Percentiles rank a stretch among this genome's conserved stretches.
Conservation (phyloP, 1,140 invertebrate species). For the Condylostylus longicornis region DNA sequence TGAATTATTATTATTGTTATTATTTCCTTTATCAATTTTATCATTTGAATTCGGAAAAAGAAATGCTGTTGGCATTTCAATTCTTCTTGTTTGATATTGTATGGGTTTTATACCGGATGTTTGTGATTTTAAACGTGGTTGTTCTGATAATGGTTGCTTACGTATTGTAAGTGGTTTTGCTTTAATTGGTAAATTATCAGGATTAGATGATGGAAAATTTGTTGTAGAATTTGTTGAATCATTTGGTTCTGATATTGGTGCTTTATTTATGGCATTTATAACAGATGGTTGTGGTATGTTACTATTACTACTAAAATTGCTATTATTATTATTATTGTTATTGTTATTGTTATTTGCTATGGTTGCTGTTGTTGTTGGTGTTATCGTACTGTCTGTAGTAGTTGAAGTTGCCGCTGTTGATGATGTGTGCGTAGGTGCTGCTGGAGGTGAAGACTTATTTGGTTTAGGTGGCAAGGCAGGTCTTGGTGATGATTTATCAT, state of each 20-base stretch:
- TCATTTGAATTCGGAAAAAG: conserved; percentile 68
- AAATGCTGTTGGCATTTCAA: conserved; percentile 68
- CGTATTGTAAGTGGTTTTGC: conserved; percentile 62
- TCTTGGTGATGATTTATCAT: conserved; percentile 34
- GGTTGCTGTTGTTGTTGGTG: neutral
- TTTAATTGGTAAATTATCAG: conserved; percentile 49
- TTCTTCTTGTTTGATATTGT: conserved; percentile 37
- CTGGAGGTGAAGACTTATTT: conserved; percentile 28
- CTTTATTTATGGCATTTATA: conserved; percentile 11
- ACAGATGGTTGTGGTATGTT: conserved; percentile 10
- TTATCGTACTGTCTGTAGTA: no score
- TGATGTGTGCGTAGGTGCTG: conserved; percentile 6
- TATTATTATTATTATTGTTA: conserved; percentile 3
- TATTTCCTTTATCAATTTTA: no score
- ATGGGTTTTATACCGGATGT: conserved; percentile 29
- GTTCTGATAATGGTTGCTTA: conserved; percentile 57
- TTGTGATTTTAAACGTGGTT: conserved; percentile 52
- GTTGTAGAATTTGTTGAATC: conserved; percentile 21
- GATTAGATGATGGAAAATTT: conserved; percentile 19
- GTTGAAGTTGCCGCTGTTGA: conserved; percentile 2
- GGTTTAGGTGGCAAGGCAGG: conserved; percentile 63
- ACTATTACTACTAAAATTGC: conserved; percentile 9
- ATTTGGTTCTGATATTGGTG: conserved; percentile 10
- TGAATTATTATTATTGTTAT: no score
- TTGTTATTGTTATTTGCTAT: conserved; percentile 3